Evolutionary conservation across 2,797 vertebrate genomes (phyloP).

Genomic region (Caiman crocodilus): DNA sequence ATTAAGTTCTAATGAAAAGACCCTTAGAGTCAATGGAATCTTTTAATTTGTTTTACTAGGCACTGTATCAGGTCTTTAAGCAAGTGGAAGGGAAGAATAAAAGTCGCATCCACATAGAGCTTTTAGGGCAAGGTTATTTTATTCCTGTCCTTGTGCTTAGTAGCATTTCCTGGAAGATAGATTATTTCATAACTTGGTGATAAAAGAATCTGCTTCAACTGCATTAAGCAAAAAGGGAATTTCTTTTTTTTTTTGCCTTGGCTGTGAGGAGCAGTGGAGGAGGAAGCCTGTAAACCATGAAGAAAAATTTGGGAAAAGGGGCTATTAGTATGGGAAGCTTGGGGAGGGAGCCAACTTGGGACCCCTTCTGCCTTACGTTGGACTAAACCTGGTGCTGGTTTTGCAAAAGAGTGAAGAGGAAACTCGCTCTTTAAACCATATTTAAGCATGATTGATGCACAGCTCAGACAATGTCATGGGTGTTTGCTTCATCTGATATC

Average conservation of each 20-base stretch:
- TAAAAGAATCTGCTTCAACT: background rate
- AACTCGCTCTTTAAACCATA: background rate
- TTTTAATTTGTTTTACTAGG: background rate
- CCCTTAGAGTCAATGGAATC: background rate
- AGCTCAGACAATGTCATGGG: background rate
- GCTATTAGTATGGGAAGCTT: background rate
- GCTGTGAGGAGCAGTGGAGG: background rate
- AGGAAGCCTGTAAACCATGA: background rate
- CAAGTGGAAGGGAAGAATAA: background rate
- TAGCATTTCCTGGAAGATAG: background rate
- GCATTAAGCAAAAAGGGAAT: background rate
- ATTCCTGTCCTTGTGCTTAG: background rate
- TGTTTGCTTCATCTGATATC: slow-evolving; percentile 33
- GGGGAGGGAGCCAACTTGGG: background rate
- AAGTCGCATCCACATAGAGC: background rate
- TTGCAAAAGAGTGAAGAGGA: background rate
- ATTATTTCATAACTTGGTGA: background rate
- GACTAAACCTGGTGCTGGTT: background rate
- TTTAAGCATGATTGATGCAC: background rate
- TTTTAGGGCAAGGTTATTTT: background rate
- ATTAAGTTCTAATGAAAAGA: background rate
- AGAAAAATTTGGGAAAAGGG: background rate
- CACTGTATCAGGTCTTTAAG: background rate
- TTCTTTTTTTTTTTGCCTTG: background rate
- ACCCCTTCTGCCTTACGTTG: background rate